Evolutionary conservation across 2,797 vertebrate species (phyloP).

Genomic region (Sarcophilus harrisii): DNA sequence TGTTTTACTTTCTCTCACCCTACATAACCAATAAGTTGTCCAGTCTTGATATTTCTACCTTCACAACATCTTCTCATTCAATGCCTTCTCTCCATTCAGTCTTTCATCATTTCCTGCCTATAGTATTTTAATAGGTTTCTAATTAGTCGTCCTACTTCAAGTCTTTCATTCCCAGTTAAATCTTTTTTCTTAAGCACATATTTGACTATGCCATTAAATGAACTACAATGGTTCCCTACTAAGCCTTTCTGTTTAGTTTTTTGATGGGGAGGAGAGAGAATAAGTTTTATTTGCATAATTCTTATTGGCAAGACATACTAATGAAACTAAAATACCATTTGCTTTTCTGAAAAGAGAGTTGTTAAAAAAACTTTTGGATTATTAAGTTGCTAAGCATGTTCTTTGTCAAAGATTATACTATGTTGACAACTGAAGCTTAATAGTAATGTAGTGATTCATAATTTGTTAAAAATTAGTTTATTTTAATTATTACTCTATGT

Average conservation of each 20-base stretch:
- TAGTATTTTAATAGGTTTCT: neutral
- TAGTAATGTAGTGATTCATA: neutral
- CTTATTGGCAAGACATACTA: neutral
- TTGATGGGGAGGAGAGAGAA: neutral
- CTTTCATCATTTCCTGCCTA: neutral
- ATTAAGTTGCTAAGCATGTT: neutral
- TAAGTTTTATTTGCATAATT: neutral
- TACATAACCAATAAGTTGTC: neutral
- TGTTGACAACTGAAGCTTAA: neutral
- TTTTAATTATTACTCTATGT: neutral
- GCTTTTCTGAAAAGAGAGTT: neutral
- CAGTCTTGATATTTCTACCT: neutral
- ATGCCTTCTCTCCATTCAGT: neutral
- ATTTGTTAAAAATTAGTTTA: neutral
- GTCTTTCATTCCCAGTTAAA: neutral
- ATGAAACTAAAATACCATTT: neutral
- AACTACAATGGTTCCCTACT: neutral
- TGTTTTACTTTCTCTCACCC: neutral
- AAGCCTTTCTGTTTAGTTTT: neutral
- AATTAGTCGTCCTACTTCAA: neutral
- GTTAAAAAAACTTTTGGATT: neutral
- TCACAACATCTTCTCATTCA: neutral
- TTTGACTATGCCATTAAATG: neutral
- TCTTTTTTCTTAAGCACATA: neutral
- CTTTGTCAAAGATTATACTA: neutral